Evolutionary conservation across 2,797 vertebrate genomes (phyloP), one percentile per base, ranked within the genome.

Genomic region (Cyclura pinguis): DNA sequence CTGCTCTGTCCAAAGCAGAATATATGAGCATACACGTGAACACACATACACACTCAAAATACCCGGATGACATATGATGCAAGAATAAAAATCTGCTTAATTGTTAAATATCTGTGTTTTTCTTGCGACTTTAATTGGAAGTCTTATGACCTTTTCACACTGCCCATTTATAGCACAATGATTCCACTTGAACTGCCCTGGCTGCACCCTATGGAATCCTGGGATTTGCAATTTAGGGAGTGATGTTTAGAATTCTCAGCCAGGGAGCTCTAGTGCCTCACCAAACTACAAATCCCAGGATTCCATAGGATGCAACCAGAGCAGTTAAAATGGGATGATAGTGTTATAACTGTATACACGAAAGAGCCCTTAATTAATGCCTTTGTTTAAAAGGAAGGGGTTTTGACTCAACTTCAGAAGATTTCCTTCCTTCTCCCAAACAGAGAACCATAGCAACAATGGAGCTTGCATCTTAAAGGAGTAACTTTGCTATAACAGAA

Each of bases 41-140:
- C 27, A 67, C 3, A 29, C 67, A 67, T 7, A 69, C 67, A 38
- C 95, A 92, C 92, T 94, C 96, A 94, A 95, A 95, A 87, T 96
- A 94, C 94, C 88, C 90, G 93, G 89, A 94, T 89, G 85, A 88
- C 77, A 92, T 93, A 90, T 93, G 80, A 87, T 57, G 93, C 59
- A 89, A 93, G 96, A 96, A 84, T 32, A 85, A 1, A 24, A 52
- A 32, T n/a, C 5, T 93, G 80, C 80, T 93, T 90, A 89, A 93
- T 95, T 96, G 86, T 94, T 64, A 89, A 85, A 57, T 22, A 84
- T 92, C 86, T 92, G 35, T 89, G 27, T 72, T 92, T 91, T 91
- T 83, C 91, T 92, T 76, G 64, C 90, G 62, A 69, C 83, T 69
- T 59, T 73, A 3, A 74, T 35, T 8, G 4, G 24, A 62, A 20